Base-by-base conservation (phyloP, 2,797 vertebrate species). In the Microcaecilia unicolor region DNA sequence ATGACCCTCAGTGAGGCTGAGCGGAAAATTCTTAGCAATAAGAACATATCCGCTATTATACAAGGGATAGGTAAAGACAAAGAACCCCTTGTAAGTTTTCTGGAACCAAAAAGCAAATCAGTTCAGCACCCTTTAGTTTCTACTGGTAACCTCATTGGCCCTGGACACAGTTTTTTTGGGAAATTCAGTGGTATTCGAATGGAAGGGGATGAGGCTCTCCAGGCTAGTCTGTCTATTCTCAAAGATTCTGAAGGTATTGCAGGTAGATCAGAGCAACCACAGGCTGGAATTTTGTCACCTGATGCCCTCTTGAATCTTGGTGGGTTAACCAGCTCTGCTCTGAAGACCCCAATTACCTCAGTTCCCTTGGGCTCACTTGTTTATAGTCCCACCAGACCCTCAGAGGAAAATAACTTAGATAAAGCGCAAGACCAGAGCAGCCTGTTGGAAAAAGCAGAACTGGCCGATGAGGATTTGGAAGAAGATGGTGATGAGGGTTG, bases 31-130 rank as follows among this genome's bases (percentile, higher is more conserved):
- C 87, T 99, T 75, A 90, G 92, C 77, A 86, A 98, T 85, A 98
- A 98, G 76, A 94, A 94, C 64, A 92, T 92, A 60, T 99, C 96
- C 69, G 96, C 96, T 73, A 97, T 99, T 74, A 97, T 99, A 87
- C 96, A 99, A 88, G 96, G 96, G 81, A 99, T 99, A 45, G 96
- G 96, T 62, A 98, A 99, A 75, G 93, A 98, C 83, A 99, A 98
- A 79, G 96, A 99, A 76, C 96, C 96, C 73, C 95, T 99, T 76
- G 91, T 99, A 74, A 99, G 96, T 84, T 99, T 99, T 86, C 84
- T 99, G 91, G 96, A 99, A 99, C 96, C 96, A 96, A 98, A 99
- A 96, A 97, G 59, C 83, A 97, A 94, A 87, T 93, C 80, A 81
- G 87, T 87, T 83, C 80, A 90, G 67, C 71, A 90, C 73, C 88